A percentile compares a stretch with the other conserved stretches of the same genome.
phyloP scores from a whole-genome alignment of 37 sponge, comb jelly and placozoan species.

The Halisarca cf. caerulea region DNA sequence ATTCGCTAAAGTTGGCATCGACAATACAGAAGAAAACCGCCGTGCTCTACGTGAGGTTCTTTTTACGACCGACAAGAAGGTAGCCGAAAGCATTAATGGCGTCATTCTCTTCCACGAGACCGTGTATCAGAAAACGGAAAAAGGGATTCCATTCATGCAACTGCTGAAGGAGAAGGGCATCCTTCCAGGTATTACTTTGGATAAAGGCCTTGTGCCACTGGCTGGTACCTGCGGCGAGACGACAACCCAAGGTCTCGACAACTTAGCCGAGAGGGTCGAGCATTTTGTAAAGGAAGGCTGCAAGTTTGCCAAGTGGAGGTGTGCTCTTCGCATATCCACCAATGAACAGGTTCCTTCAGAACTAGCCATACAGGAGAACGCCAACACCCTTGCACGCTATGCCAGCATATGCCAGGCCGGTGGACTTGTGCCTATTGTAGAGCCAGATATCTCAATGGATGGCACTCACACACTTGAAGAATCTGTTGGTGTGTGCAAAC shows the following conservation, averaged over 20 bases:
- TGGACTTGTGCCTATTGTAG: slow-evolving; percentile 97
- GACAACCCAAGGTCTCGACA: slow-evolving; percentile 95
- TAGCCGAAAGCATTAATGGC: slow-evolving; percentile 80
- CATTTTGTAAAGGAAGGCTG: slow-evolving; percentile 88
- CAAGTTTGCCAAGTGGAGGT: slow-evolving; percentile 97
- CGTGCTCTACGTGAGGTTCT: slow-evolving; percentile 90
- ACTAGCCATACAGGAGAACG: slow-evolving; percentile 92
- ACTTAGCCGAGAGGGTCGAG: slow-evolving; percentile 82
- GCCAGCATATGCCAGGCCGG: slow-evolving; percentile 93
- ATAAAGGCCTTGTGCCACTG: slow-evolving; percentile 91
- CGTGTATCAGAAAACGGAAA: slow-evolving; percentile 86
- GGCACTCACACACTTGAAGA: slow-evolving; percentile 82
- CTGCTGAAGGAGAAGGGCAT: slow-evolving; percentile 78
- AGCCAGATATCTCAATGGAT: slow-evolving; percentile 94
- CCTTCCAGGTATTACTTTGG: slow-evolving; percentile 95
- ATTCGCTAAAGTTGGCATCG: slow-evolving; percentile 73
- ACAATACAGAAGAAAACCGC: slow-evolving; percentile 90
- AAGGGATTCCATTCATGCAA: slow-evolving; percentile 85
- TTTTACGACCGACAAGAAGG: slow-evolving; percentile 76
- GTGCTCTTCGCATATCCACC: slow-evolving; percentile 88
- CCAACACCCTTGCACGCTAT: slow-evolving; percentile 93
- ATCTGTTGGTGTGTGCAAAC: slow-evolving; percentile 78
- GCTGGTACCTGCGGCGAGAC: slow-evolving; percentile 86
- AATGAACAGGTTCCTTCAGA: slow-evolving; percentile 57
- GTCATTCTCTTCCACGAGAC: slow-evolving; percentile 97